Percentiles rank a stretch among this genome's conserved stretches.
Conservation (phyloP, 2,797 vertebrate genomes). For the Bradypodion ventrale region DNA sequence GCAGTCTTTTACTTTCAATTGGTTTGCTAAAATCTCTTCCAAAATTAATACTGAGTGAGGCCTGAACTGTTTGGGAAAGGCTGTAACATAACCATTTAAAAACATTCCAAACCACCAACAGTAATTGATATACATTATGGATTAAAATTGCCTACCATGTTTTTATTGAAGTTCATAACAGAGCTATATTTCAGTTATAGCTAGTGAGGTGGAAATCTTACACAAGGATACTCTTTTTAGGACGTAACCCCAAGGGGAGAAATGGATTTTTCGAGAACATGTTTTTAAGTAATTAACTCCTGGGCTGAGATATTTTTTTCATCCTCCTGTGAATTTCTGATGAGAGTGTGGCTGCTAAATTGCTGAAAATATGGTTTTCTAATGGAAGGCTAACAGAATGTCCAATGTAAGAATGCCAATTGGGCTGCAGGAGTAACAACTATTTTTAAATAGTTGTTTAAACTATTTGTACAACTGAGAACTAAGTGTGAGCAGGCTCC, state of each 20-base stretch:
- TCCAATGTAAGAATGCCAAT: conserved; percentile 36
- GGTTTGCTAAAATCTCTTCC: conserved; percentile 16
- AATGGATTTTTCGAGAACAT: conserved; percentile 54
- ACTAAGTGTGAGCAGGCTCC: not conserved
- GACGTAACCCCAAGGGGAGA: conserved; percentile 60
- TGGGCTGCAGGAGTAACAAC: conserved; percentile 38
- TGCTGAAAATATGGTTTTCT: conserved; percentile 46
- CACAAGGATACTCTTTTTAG: conserved; percentile 61
- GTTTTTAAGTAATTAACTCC: conserved; percentile 67
- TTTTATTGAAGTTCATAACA: conserved; percentile 56
- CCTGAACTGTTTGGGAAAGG: conserved; percentile 49
- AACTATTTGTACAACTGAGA: not conserved
- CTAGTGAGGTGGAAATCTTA: conserved; percentile 48
- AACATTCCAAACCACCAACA: conserved; percentile 60
- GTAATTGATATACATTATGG: conserved; percentile 68
- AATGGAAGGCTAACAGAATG: conserved; percentile 47
- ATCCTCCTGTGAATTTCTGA: conserved; percentile 67
- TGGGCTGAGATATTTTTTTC: conserved; percentile 61
- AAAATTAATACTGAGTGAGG: conserved; percentile 26
- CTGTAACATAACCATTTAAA: conserved; percentile 63
- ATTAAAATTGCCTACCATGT: conserved; percentile 66
- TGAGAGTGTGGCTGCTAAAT: conserved; percentile 53
- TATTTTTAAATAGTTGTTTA: conserved; percentile 22
- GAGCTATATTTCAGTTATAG: conserved; percentile 49
- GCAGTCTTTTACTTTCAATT: not conserved